phyloP scores from a whole-genome alignment of 2,113 vertebrate species.

The Calonectris borealis region DNA sequence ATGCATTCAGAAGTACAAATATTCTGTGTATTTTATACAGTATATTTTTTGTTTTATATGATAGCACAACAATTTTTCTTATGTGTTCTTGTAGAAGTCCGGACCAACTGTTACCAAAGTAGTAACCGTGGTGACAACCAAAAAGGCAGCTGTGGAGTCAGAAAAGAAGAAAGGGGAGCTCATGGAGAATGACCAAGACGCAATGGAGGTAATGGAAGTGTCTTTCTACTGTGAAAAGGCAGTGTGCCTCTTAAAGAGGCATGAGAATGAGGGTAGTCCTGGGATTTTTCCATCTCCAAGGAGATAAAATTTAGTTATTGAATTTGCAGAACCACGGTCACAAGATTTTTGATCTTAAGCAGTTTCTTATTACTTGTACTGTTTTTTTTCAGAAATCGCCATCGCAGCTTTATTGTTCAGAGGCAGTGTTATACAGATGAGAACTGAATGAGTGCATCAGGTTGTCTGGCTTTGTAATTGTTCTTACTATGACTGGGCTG shows the following conservation, averaged over 20 bases:
- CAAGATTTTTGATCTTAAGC: neutral
- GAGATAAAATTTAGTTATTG: neutral
- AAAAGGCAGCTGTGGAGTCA: constrained; percentile 82
- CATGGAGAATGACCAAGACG: constrained; percentile 99
- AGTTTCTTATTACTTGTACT: neutral
- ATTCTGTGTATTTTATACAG: neutral
- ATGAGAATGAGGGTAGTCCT: neutral
- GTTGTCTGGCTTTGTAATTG: neutral
- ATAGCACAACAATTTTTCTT: neutral
- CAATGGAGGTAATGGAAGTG: constrained; percentile 88
- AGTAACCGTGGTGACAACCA: constrained; percentile 93
- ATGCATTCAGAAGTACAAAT: neutral
- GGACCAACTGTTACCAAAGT: constrained; percentile 94
- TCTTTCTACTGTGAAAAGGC: neutral
- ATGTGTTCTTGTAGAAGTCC: constrained; percentile 80
- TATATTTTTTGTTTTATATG: neutral
- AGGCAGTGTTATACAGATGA: neutral
- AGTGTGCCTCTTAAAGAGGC: neutral
- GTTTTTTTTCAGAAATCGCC: neutral
- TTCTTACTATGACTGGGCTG: neutral
- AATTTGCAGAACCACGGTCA: neutral
- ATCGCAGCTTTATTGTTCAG: neutral
- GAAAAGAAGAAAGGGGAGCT: constrained; percentile 98
- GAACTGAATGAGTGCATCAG: neutral
- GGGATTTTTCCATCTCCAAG: neutral